Conservation (phyloP, 1,140 invertebrate genomes). For the Macrotrachela quadricornifera region DNA sequence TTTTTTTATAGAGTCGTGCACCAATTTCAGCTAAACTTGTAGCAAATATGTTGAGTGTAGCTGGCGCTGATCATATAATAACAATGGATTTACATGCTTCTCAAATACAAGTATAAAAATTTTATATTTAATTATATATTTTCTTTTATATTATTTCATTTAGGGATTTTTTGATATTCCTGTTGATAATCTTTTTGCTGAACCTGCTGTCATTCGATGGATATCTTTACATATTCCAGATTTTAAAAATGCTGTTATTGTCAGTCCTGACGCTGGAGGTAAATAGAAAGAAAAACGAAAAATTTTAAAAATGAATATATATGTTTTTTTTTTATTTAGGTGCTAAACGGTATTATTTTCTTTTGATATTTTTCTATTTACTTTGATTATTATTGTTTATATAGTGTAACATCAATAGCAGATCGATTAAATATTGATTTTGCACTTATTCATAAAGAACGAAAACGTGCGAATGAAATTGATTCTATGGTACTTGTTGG, state of each 20-base stretch:
- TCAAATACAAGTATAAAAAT: conserved; percentile 52
- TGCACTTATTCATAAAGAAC: conserved; percentile 92
- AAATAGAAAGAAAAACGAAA: too few species aligned
- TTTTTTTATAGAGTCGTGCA: conserved; percentile 71
- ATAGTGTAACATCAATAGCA: conserved; percentile 71
- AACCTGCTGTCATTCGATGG: conserved; percentile 94
- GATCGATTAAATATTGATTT: conserved; percentile 91
- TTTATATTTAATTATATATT: too few species aligned
- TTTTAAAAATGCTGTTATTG: conserved; percentile 86
- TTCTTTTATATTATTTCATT: too few species aligned
- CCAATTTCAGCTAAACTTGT: conserved; percentile 95
- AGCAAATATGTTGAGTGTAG: conserved; percentile 90
- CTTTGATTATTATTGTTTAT: conserved; percentile 12
- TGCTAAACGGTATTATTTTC: conserved; percentile 50
- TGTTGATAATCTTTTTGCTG: conserved; percentile 93
- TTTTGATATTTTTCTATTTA: neutral
- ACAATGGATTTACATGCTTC: conserved; percentile 98
- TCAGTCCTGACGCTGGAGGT: conserved; percentile 95
- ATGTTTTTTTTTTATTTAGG: too few species aligned
- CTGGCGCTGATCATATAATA: conserved; percentile 94
- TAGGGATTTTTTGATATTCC: conserved; percentile 98
- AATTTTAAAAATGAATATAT: too few species aligned
- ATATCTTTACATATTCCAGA: conserved; percentile 91
- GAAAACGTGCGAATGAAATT: conserved; percentile 90
- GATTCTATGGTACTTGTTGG: conserved; percentile 93